Percentiles rank a stretch among this genome's conserved stretches.
Evolutionary conservation across 1,140 invertebrate genomes (phyloP).

Genomic region (Delia radicum): DNA sequence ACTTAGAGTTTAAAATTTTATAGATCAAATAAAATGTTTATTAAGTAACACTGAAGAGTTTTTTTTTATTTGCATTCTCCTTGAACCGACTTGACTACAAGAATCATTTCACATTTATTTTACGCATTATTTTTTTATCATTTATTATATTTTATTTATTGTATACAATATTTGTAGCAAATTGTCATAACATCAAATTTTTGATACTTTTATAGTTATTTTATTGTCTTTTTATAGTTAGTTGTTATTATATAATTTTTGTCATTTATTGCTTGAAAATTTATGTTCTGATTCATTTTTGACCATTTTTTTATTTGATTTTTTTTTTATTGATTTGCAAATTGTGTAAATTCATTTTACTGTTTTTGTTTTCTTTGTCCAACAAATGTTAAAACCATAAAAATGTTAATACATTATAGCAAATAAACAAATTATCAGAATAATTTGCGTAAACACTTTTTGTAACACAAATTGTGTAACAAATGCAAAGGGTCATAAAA

Average conservation of each 20-base stretch:
- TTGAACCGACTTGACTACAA: too few relatives aligned
- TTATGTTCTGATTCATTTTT: neutral
- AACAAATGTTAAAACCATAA: conserved; percentile 1
- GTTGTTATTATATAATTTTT: neutral
- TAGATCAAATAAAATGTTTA: too few relatives aligned
- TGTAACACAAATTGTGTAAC: too few relatives aligned
- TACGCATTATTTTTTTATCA: too few relatives aligned
- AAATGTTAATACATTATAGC: conserved; percentile 9
- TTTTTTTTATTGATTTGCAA: neutral
- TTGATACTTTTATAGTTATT: neutral
- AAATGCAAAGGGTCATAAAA: too few relatives aligned
- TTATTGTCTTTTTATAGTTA: neutral
- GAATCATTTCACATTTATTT: too few relatives aligned
- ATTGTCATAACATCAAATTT: neutral
- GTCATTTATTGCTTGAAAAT: neutral
- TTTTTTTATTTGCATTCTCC: too few relatives aligned
- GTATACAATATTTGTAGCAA: neutral
- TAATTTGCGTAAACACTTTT: conserved; percentile 5
- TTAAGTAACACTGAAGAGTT: too few relatives aligned
- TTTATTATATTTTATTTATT: too few relatives aligned
- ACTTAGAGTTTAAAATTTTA: too few relatives aligned
- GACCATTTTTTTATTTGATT: neutral
- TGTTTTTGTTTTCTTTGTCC: neutral
- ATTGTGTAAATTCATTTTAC: neutral
- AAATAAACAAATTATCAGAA: conserved; percentile 14